These are phyloP conservation scores for Craterocephalus amniculus DNA, from an alignment of 2,797 vertebrate genomes.

Conservation along the genomic window DNA sequence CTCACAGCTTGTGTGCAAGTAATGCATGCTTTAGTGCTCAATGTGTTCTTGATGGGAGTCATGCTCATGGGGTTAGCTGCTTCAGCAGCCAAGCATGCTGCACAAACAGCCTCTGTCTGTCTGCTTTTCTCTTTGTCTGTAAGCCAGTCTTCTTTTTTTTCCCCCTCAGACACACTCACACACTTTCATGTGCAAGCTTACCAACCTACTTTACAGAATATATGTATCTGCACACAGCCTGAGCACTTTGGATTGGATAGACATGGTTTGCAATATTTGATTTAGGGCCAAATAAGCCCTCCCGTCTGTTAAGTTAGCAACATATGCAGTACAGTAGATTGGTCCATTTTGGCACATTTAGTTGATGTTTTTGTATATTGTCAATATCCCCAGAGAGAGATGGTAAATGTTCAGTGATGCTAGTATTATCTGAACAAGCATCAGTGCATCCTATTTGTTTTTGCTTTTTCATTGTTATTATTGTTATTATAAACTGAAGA, in stretches of 20 bases:
- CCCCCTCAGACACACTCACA: constrained; percentile 17
- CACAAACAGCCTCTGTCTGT: constrained; percentile 40
- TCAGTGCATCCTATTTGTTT: constrained; percentile 10
- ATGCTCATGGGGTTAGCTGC: constrained; percentile 63
- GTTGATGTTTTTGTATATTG: constrained; percentile 13
- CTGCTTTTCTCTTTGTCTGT: constrained; percentile 11
- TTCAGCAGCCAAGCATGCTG: constrained; percentile 66
- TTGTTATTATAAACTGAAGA: constrained; percentile 20
- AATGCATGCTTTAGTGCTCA: constrained; percentile 57
- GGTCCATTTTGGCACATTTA: constrained; percentile 18
- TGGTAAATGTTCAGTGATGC: constrained; percentile 53
- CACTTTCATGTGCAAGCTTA: constrained; percentile 18
- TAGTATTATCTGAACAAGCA: constrained; percentile 20
- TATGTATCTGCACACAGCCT: constrained; percentile 7
- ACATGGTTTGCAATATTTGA: background rate
- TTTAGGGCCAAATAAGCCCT: background rate
- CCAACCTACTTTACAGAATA: constrained; percentile 11
- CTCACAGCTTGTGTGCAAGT: constrained; percentile 55
- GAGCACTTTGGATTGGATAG: constrained; percentile 2
- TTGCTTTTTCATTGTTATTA: constrained; percentile 23
- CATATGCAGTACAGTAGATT: constrained; percentile 24
- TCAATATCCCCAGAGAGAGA: constrained; percentile 45
- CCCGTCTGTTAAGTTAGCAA: constrained; percentile 20
- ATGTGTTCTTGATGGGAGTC: constrained; percentile 57
- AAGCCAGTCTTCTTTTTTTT: background rate